Conservation (phyloP, 1,140 invertebrate species). For the Pseudomyrmex flavicornis region DNA sequence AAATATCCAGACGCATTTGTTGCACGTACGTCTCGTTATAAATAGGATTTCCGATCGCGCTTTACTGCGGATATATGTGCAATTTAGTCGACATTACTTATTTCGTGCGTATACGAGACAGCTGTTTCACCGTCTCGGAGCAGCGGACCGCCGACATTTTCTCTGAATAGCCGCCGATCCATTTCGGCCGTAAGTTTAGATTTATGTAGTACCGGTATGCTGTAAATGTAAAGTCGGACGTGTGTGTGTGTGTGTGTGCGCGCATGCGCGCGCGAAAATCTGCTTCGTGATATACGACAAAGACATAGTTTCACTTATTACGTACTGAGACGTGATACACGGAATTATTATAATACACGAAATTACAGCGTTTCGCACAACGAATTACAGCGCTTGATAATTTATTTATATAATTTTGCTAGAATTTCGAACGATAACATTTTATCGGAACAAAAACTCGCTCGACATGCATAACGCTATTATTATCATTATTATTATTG, state of each 20-base stretch:
- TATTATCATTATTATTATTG: slow-evolving; percentile 3
- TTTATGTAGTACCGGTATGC: slow-evolving; percentile 39
- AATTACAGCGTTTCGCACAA: neutral
- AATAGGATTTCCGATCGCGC: slow-evolving; percentile 39
- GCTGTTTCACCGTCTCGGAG: slow-evolving; percentile 43
- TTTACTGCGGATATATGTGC: slow-evolving; percentile 43
- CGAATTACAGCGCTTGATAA: neutral
- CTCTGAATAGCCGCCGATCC: slow-evolving; percentile 48
- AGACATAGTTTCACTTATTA: neutral
- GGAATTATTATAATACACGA: neutral
- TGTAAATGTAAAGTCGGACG: slow-evolving; percentile 27
- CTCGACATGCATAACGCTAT: neutral
- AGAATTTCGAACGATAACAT: slow-evolving; percentile 1
- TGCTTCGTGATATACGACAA: slow-evolving; percentile 1
- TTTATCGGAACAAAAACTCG: neutral
- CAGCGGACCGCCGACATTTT: slow-evolving; percentile 31
- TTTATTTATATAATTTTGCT: neutral
- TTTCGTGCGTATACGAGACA: slow-evolving; percentile 43
- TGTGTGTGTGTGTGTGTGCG: too few relatives aligned
- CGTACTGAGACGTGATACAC: neutral
- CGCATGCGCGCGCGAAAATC: slow-evolving; percentile 1
- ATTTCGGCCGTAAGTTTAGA: slow-evolving; percentile 41
- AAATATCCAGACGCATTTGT: slow-evolving; percentile 23
- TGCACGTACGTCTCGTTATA: slow-evolving; percentile 27
- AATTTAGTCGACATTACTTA: slow-evolving; percentile 51